Evolutionary conservation across 2,888 invertebrate species (phyloP), one percentile per base, ranked within the genome.

Genomic region (Melanostoma mellinum): DNA sequence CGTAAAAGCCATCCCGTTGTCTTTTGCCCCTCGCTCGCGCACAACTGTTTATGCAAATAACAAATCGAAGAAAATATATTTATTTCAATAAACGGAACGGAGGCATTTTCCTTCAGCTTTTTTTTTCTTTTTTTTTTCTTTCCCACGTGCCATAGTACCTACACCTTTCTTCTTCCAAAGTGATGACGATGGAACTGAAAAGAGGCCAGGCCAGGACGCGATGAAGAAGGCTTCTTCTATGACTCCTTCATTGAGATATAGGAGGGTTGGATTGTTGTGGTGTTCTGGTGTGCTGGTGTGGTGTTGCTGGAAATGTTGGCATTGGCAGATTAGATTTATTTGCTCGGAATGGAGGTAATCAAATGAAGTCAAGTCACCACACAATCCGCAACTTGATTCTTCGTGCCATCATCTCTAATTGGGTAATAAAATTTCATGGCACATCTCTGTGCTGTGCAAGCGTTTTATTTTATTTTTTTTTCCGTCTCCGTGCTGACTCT

Each of bases 321-420:
- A 84, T 75, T 79, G 74, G 69, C 48, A 78, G 84, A 84, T 84
- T 84, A 74, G 74, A 84, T 79, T 79, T 84, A 84, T 84, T 84
- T 74, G 84, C 60, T 65, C 67, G 79, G 79, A 79, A 84, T 84
- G 69, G 67, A 84, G 84, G 74, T 75, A 84, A 79, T 84, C 82
- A 79, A 84, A 84, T 84, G 79, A 79, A 84, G 84, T 79, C 84
- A 84, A 84, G 84, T 79, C 84, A 84, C 84, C 79, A 36, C 84
- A 84, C 69, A 71, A 75, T 71, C 79, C 84, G 74, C 74, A 84
- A 79, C 84, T 84, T 84, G 84, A 84, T 75, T 84, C 71, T 84
- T 65, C 84, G 79, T 84, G 84, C 84, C 84, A 79, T 84, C 79
- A 75, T 74, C 65, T 74, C 79, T 84, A 84, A 79, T 84, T 84